phyloP scores from a whole-genome alignment of 37 sponge, comb jelly and placozoan species.

The Aplysina aerophoba region DNA sequence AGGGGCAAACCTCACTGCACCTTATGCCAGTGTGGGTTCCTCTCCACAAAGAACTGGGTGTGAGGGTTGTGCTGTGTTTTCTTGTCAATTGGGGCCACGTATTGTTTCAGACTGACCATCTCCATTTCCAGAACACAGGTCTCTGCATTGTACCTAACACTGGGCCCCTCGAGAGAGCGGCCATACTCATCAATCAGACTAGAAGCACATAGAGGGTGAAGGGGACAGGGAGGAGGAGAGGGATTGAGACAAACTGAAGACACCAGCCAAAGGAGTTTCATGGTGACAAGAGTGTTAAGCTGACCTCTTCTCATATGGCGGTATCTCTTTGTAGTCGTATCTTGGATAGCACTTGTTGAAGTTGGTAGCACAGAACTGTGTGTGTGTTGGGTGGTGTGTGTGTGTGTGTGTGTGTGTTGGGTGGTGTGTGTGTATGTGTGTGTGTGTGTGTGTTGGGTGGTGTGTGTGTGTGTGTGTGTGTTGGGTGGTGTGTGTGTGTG shows the following conservation, averaged over 20 bases:
- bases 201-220: background rate
- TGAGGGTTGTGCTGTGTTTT: constrained; percentile 64
- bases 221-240: constrained; percentile 17
- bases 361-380: background rate
- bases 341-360: constrained; percentile 43
- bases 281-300: background rate
- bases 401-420: no score
- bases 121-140: constrained; percentile 59
- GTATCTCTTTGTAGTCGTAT: constrained; percentile 50
- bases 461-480: no score
- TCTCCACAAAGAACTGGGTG: constrained; percentile 62
- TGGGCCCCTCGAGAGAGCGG: background rate
- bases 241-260: no score
- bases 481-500: no score
- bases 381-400: no score
- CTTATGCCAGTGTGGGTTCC: constrained; percentile 72
- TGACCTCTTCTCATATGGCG: constrained; percentile 40
- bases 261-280: no score
- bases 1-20: no score
- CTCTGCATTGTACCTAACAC: constrained; percentile 50
- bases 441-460: no score
- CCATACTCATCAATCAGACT: constrained; percentile 61
- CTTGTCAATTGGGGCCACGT: constrained; percentile 43
- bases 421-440: no score
- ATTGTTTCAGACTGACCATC: constrained; percentile 20